These are phyloP conservation scores for Dendrolimus pini DNA, from an alignment of 2,888 invertebrate genomes.

Conservation along the genomic window DNA sequence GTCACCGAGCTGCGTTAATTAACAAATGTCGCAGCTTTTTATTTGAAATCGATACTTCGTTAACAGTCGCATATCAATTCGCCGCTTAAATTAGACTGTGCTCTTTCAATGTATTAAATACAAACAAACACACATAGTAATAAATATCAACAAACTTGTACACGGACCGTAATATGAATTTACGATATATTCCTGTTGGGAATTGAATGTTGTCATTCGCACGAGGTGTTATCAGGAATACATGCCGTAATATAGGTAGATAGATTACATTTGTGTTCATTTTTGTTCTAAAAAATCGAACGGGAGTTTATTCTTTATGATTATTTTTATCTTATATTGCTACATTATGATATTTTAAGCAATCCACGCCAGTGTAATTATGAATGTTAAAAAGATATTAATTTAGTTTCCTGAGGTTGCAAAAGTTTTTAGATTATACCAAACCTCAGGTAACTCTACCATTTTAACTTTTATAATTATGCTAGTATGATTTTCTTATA, in stretches of 20 bases:
- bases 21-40: not conserved
- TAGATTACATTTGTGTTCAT: not conserved
- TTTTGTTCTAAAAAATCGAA: not conserved
- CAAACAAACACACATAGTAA: not conserved
- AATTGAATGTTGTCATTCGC: conserved; percentile 42
- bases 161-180: conserved; percentile 40
- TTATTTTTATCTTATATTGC: not conserved
- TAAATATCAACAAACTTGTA: conserved; percentile 20
- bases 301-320: not conserved
- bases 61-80: not conserved
- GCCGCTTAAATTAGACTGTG: not conserved
- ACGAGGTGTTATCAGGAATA: conserved; percentile 22
- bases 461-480: too few species aligned
- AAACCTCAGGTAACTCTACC: too few species aligned
- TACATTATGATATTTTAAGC: too few species aligned
- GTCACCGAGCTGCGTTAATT: not conserved
- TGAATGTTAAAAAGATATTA: too few species aligned
- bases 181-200: conserved; percentile 45
- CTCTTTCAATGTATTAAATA: not conserved
- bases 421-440: too few species aligned
- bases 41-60: not conserved
- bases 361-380: too few species aligned
- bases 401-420: too few species aligned
- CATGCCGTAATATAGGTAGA: conserved; percentile 10
- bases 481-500: too few species aligned